Base-by-base conservation (phyloP, 2,113 vertebrate genomes). In the Bubo scandiacus region DNA sequence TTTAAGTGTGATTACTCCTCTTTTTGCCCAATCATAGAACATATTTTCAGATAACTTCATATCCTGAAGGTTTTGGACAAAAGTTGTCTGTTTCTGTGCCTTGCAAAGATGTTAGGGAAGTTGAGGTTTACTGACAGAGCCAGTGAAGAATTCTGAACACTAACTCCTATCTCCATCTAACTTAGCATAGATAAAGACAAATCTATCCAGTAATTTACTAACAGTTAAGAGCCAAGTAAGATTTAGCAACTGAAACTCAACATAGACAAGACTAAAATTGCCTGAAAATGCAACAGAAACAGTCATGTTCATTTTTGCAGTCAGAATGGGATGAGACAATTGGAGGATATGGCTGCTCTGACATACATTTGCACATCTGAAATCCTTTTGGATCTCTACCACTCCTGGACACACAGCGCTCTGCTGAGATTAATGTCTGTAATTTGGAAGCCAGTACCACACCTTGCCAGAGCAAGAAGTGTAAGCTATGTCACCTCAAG, bases 241-340 rank as follows among this genome's bases (percentile, higher is more conserved):
- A 74, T 38, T 66, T 21, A 78, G 47, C 26, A 95, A 54, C 22
- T 23, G n/a, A 40, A 83, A 85, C 17, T 19, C 38, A 67, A n/a
- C 26, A 70, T 0, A 79, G 38, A 47, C 26, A 34, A 81, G 30
- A 77, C 13, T 62, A 51, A 84, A 75, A n/a, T 26, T 51, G 42
- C n/a, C 52, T 75, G 57, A 47, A 82, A 82, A 73, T 0, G 20
- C 71, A 90, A 34, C 1, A 6, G 40, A 9, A 75, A 71, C 32
- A 87, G 12, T 30, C 36, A 14, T 1, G 12, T 4, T 80, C 67
- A 51, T 36, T 38, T 67, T 1, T 32, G 67, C 81, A 51, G 59
- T 8, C 27, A 42, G 36, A 65, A 82, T 0, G 0, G 67, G 36
- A 18, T 4, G 4, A 55, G 11, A 88, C 36, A 59, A 73, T 18